Base-by-base conservation (phyloP, 2,113 vertebrate genomes). In the Malurus alboscapulatus region DNA sequence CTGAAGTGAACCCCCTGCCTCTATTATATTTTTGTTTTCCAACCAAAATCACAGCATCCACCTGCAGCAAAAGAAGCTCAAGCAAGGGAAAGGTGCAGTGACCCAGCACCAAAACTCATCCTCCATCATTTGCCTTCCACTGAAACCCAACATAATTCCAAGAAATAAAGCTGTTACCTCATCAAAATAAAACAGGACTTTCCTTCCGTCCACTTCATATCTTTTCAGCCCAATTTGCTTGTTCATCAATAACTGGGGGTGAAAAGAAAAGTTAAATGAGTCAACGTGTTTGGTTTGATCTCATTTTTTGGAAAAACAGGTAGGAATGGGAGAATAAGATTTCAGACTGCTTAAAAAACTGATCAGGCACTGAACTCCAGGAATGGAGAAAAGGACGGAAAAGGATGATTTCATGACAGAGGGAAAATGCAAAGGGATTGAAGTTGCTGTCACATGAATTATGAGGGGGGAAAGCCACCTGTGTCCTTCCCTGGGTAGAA, bases 141-240 rank as follows among this genome's bases (percentile, higher is more conserved):
- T 54, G 61, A 79, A 85, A 82, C 29, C 14, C 24, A 73, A 66
- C 7, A 12, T 7, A 68, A 75, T 36, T 36, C 9, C 3, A 42
- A 51, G 47, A 63, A 91, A 55, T 6, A 66, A 58, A 74, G 27
- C 27, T 51, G 27, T 95, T 96, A 99, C 99, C 98, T 99, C 99
- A 54, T 99, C 99, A 93, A 99, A 99, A 96, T 99, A 99, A 97
- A 99, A 99, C 26, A 99, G 96, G 21, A 99, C 98, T 96, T 98
- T 99, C 87, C 98, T 97, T 73, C 98, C 98, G 27, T 97, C 98
- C 81, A 99, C 92, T 96, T 99, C 98, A 0, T 99, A 99, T 88
- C 98, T 97, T 98, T 99, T 99, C 83, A 99, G 97, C 67, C 98
- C 98, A 42, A 98, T 98, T 71, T 98, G 97, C 92, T 98, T 98